Evolutionary conservation across 1,140 invertebrate genomes (phyloP).

Genomic region (Pomacea maculata): DNA sequence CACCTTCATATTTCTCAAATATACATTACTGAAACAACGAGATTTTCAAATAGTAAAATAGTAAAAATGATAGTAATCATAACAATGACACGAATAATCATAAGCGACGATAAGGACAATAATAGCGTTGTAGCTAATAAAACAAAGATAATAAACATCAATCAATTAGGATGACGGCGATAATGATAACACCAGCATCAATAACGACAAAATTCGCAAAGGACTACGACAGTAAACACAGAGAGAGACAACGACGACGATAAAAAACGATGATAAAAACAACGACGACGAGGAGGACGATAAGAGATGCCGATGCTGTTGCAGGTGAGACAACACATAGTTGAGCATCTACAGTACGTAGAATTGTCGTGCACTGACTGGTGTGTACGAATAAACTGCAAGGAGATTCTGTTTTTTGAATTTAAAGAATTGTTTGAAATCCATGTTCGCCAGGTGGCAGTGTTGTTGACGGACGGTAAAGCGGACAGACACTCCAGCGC

Average conservation of each 20-base stretch:
- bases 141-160: no score
- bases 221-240: background rate
- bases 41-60: no score
- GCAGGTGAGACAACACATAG: background rate
- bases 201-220: no score
- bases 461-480: slow-evolving; percentile 48
- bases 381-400: background rate
- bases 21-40: no score
- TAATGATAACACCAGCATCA: no score
- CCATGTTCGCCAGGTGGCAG: slow-evolving; percentile 35
- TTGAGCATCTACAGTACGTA: no score
- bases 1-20: no score
- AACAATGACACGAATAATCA: background rate
- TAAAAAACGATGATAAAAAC: background rate
- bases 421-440: no score
- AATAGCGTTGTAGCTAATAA: background rate
- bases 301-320: slow-evolving; percentile 2
- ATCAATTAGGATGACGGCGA: no score
- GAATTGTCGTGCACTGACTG: no score
- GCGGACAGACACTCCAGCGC: slow-evolving; percentile 34
- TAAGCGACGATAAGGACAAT: background rate
- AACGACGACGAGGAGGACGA: background rate
- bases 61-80: no score
- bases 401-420: no score
- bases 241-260: background rate